Evolutionary conservation across 2,113 vertebrate species (phyloP).

Genomic region (Thermophis baileyi): DNA sequence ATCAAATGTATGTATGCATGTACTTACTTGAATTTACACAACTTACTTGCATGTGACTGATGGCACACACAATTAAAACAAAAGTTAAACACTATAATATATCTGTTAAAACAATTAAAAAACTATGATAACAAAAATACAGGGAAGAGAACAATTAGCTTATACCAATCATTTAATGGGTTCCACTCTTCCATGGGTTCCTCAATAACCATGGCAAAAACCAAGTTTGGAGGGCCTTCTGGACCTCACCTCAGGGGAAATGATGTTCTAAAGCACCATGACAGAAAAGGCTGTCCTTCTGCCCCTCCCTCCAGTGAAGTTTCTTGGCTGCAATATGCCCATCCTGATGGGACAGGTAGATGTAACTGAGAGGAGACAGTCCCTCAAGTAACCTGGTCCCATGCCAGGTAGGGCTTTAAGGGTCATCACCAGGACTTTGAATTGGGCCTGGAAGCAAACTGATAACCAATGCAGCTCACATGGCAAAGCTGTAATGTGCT

Average conservation of each 20-base stretch:
- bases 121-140: background rate
- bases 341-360: background rate
- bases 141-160: background rate
- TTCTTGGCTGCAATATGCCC: background rate
- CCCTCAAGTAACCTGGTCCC: background rate
- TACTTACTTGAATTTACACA: background rate
- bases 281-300: background rate
- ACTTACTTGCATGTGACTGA: background rate
- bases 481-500: background rate
- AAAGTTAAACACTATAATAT: background rate
- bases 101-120: background rate
- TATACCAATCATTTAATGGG: background rate
- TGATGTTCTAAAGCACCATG: background rate
- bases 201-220: background rate
- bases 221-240: background rate
- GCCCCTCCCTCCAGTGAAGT: background rate
- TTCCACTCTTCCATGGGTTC: background rate
- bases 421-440: background rate
- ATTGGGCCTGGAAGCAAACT: background rate
- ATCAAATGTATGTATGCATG: background rate
- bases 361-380: background rate
- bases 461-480: background rate
- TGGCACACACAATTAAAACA: background rate
- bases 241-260: background rate
- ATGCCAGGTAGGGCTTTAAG: background rate